Evolutionary conservation across 2,888 invertebrate species (phyloP).

Genomic region (Parapristionchus giblindavisi): DNA sequence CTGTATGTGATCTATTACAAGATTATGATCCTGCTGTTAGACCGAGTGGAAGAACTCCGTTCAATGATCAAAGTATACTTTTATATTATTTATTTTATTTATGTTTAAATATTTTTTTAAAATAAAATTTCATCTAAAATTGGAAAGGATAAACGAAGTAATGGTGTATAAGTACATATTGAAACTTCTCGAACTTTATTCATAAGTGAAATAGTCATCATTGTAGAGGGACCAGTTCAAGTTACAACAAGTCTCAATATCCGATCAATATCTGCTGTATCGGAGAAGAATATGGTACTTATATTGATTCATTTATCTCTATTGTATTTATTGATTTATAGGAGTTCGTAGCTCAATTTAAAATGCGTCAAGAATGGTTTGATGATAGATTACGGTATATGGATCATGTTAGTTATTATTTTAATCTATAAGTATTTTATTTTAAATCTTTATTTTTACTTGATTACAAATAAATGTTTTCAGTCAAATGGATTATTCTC

Average conservation of each 20-base stretch:
- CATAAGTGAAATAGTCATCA: not conserved
- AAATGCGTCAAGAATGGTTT: conserved; percentile 69
- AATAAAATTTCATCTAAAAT: too few species aligned
- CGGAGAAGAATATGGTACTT: conserved; percentile 66
- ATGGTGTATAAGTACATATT: too few species aligned
- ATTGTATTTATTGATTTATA: conserved; percentile 36
- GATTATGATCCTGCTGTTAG: conserved; percentile 66
- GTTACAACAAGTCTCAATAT: conserved; percentile 63
- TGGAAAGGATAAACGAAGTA: too few species aligned
- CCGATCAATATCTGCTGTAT: conserved; percentile 66
- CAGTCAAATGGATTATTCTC: conserved; percentile 27
- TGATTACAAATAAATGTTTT: not conserved
- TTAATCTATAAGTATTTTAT: not conserved
- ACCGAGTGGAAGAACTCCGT: conserved; percentile 62
- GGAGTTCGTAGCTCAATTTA: conserved; percentile 69
- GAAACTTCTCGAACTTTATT: not conserved
- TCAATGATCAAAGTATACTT: conserved; percentile 57
- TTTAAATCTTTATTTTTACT: conserved; percentile 2
- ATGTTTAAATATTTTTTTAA: too few species aligned
- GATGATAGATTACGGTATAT: conserved; percentile 66
- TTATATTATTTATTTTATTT: too few species aligned
- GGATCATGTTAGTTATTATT: conserved; percentile 39
- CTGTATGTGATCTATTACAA: conserved; percentile 65
- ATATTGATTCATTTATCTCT: not conserved
- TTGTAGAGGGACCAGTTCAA: conserved; percentile 62